Percentiles rank a stretch among this genome's conserved stretches.
These are phyloP conservation scores for Bombylius major DNA, from an alignment of 2,888 invertebrate species.

Conservation along the genomic window DNA sequence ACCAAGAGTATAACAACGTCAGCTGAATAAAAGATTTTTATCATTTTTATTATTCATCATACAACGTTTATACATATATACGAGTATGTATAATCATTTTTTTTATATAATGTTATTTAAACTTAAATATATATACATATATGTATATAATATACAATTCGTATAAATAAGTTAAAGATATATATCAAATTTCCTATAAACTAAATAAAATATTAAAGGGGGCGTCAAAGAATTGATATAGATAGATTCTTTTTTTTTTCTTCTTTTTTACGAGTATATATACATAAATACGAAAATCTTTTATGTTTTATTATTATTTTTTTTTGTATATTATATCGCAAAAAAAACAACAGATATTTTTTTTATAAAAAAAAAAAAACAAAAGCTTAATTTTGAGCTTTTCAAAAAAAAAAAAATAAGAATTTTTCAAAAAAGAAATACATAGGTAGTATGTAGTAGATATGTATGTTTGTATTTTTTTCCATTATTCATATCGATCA, in stretches of 20 bases:
- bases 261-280: neutral
- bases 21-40: constrained; percentile 8
- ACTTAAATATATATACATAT: neutral
- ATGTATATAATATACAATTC: too few species aligned
- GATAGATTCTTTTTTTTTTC: too few species aligned
- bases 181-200: constrained; percentile 7
- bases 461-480: too few species aligned
- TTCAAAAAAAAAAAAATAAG: too few species aligned
- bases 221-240: neutral
- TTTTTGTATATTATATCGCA: too few species aligned
- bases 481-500: too few species aligned
- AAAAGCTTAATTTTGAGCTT: too few species aligned
- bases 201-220: constrained; percentile 3
- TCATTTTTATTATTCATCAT: constrained; percentile 8
- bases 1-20: neutral
- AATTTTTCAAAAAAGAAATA: too few species aligned
- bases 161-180: neutral
- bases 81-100: neutral
- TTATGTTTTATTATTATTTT: too few species aligned
- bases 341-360: too few species aligned
- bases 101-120: neutral
- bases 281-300: neutral
- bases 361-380: too few species aligned
- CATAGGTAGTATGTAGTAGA: too few species aligned
- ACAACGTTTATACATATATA: neutral